A percentile compares a stretch with the other conserved stretches of the same genome.
Conservation (phyloP, 2,888 invertebrate genomes). For the Calameuta idolon region DNA sequence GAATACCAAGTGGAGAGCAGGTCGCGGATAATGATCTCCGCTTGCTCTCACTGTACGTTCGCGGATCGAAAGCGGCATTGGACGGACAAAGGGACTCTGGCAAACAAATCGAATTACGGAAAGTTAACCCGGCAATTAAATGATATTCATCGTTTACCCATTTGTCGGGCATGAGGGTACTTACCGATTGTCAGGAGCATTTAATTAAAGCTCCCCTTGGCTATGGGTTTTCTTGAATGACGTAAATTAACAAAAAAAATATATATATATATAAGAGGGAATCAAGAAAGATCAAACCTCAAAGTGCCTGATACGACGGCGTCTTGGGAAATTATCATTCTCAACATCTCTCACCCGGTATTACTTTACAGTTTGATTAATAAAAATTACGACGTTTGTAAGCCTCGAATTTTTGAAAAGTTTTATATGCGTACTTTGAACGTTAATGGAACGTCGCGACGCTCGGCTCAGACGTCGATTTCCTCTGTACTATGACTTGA, state of each 20-base stretch:
- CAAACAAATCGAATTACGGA: conserved; percentile 35
- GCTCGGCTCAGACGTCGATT: too few relatives aligned
- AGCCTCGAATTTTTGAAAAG: too few relatives aligned
- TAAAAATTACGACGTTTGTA: not conserved
- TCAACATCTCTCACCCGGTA: too few relatives aligned
- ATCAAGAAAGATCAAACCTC: not conserved
- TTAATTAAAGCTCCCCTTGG: not conserved
- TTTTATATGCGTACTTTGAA: too few relatives aligned
- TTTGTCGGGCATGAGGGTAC: not conserved
- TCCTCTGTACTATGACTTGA: too few relatives aligned
- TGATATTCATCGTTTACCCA: conserved; percentile 35
- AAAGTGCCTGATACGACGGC: not conserved
- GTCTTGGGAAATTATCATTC: too few relatives aligned
- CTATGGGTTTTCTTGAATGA: not conserved
- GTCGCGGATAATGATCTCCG: not conserved
- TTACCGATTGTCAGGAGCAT: not conserved
- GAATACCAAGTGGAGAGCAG: conserved; percentile 24
- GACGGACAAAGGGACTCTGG: conserved; percentile 1
- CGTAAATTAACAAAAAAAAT: too few relatives aligned
- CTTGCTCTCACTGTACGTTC: not conserved
- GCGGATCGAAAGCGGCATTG: not conserved
- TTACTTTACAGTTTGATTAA: not conserved
- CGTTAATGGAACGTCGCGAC: too few relatives aligned
- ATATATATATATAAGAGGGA: not conserved
- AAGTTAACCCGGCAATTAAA: conserved; percentile 42